Conservation (phyloP, 2,113 vertebrate species). For the Chaetops frenatus region DNA sequence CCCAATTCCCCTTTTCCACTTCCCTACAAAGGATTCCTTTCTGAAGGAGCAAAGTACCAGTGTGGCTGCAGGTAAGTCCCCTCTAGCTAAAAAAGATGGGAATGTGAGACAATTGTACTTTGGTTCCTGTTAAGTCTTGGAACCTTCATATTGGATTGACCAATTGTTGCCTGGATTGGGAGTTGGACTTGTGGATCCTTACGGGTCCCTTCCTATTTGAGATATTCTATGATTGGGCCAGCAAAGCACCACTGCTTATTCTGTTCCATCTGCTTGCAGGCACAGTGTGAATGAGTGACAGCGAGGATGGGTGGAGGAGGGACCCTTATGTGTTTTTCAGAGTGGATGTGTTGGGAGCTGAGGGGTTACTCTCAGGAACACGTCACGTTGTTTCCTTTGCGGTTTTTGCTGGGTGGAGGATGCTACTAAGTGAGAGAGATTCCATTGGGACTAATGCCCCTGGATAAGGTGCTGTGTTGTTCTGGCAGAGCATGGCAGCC, state of each 20-base stretch:
- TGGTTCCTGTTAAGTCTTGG: neutral
- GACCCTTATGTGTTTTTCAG: neutral
- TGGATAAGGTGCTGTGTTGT: neutral
- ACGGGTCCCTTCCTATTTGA: neutral
- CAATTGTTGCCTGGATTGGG: neutral
- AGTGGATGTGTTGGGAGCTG: neutral
- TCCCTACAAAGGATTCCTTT: neutral
- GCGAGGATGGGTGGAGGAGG: neutral
- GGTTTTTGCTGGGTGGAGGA: neutral
- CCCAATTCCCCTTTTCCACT: too few species aligned
- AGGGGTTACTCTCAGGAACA: neutral
- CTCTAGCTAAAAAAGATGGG: neutral
- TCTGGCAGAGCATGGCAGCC: neutral
- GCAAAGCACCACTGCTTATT: neutral
- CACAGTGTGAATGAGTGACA: neutral
- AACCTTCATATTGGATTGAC: neutral
- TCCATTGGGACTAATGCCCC: neutral
- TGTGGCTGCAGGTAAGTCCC: neutral
- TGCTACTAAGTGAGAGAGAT: neutral
- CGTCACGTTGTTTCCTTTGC: too few species aligned
- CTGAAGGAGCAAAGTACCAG: neutral
- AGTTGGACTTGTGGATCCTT: neutral
- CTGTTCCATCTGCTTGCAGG: neutral
- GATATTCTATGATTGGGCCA: neutral
- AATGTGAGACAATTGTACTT: neutral